Evolutionary conservation across 2,888 invertebrate species (phyloP).

Genomic region (Automeris io): DNA sequence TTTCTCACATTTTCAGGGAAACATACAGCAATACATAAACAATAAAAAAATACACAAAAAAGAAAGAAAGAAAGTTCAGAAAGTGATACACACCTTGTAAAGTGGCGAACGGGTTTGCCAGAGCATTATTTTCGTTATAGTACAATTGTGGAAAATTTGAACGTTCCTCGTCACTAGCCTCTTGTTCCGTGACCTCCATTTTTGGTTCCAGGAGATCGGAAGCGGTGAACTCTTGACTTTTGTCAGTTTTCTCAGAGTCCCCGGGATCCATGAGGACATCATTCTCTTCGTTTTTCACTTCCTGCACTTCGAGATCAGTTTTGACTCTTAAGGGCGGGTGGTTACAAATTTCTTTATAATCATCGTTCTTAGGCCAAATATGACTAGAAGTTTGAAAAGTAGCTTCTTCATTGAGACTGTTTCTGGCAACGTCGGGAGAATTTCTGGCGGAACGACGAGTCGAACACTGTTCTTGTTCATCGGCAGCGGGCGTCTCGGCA

Average conservation of each 20-base stretch:
- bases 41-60: no score
- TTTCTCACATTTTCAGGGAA: no score
- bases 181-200: slow-evolving; percentile 83
- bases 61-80: neutral
- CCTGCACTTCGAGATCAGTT: slow-evolving; percentile 75
- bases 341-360: slow-evolving; percentile 70
- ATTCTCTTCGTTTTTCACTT: slow-evolving; percentile 69
- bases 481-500: slow-evolving; percentile 64
- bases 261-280: slow-evolving; percentile 68
- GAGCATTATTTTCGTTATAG: slow-evolving; percentile 61
- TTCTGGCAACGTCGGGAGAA: slow-evolving; percentile 76
- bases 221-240: slow-evolving; percentile 64
- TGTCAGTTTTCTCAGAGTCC: slow-evolving; percentile 57
- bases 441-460: slow-evolving; percentile 68
- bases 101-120: slow-evolving; percentile 70
- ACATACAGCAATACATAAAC: no score
- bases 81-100: slow-evolving; percentile 46
- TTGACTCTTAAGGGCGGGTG: slow-evolving; percentile 70
- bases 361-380: slow-evolving; percentile 76
- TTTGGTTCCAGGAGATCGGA: slow-evolving; percentile 79
- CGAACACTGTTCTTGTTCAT: slow-evolving; percentile 64
- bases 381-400: slow-evolving; percentile 76
- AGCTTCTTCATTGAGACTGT: slow-evolving; percentile 75
- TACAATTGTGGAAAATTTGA: slow-evolving; percentile 60
- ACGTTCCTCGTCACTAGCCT: slow-evolving; percentile 82